Percentiles rank a stretch among this genome's conserved stretches.
Conservation (phyloP, 2,888 invertebrate species). For the Euproctis similis region DNA sequence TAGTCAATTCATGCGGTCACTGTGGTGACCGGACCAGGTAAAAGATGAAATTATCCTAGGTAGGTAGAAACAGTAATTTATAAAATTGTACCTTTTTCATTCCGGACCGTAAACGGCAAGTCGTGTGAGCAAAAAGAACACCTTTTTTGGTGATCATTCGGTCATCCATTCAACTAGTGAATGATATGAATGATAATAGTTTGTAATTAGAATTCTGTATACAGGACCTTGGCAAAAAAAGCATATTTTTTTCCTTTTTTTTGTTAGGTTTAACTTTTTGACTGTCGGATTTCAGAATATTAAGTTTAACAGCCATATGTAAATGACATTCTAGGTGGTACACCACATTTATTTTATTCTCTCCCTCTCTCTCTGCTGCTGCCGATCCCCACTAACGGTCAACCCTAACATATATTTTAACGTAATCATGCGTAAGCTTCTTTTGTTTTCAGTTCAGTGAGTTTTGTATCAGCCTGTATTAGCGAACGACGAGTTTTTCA, state of each 20-base stretch:
- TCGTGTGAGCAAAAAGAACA: slow-evolving; percentile 8
- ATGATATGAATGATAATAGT: slow-evolving; percentile 4
- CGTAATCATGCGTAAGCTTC: slow-evolving; percentile 22
- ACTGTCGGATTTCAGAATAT: slow-evolving; percentile 7
- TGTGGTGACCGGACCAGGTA: slow-evolving; percentile 5
- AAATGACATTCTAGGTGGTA: slow-evolving; percentile 12
- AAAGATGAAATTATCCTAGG: slow-evolving; percentile 19
- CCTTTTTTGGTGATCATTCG: slow-evolving; percentile 14
- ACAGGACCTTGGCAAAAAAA: no score
- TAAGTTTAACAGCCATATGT: slow-evolving; percentile 15
- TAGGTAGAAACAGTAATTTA: slow-evolving; percentile 18
- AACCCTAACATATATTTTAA: slow-evolving; percentile 5
- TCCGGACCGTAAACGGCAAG: slow-evolving; percentile 10
- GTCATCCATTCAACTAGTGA: slow-evolving; percentile 4
- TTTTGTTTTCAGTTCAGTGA: slow-evolving; percentile 25
- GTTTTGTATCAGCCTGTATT: slow-evolving; percentile 23
- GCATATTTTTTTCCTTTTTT: no score
- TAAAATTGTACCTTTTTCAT: slow-evolving; percentile 15
- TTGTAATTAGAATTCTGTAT: slow-evolving; percentile 1
- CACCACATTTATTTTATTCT: slow-evolving; percentile 2
- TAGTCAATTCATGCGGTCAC: slow-evolving; percentile 19
- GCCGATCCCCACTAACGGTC: slow-evolving; percentile 9
- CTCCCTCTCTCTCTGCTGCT: slow-evolving; percentile 1
- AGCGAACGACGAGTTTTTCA: not conserved
- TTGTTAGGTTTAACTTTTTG: no score